Conservation (phyloP, 2,113 vertebrate species). For the Syrrhaptes paradoxus region DNA sequence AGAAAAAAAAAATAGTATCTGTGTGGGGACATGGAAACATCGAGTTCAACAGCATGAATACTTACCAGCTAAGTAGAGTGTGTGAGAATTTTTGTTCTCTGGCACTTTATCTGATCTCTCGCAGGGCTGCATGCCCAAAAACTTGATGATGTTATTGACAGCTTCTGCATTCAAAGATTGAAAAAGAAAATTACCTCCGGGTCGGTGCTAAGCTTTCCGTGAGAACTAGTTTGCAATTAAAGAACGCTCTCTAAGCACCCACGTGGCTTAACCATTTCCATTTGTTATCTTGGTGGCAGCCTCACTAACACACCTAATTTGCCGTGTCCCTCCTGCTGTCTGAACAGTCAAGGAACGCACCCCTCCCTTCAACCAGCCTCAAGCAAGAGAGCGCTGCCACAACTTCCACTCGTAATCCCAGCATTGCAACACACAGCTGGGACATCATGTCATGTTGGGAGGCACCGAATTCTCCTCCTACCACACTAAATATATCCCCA, state of each 20-base stretch:
- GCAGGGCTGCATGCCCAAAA: constrained; percentile 98
- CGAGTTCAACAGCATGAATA: not conserved
- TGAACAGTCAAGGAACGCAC: not conserved
- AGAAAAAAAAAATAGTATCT: not conserved
- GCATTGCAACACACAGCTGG: not conserved
- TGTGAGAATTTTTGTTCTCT: constrained; percentile 95
- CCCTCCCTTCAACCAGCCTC: not conserved
- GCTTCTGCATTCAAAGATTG: constrained; percentile 82
- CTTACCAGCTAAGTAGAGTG: constrained; percentile 92
- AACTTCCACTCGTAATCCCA: not conserved
- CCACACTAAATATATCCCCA: not conserved
- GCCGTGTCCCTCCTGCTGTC: not conserved
- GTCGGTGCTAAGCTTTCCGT: not conserved
- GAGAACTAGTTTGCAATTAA: not conserved
- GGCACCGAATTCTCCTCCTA: not conserved
- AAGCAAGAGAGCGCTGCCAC: not conserved
- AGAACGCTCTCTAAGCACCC: not conserved
- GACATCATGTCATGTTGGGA: accelerated
- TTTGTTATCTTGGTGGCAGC: not conserved
- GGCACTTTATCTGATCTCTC: constrained; percentile 98
- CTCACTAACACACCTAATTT: not conserved
- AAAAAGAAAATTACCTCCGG: not conserved
- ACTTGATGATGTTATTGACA: constrained; percentile 92
- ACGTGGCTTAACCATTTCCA: not conserved
- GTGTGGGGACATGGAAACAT: accelerated